phyloP scores from a whole-genome alignment of 2,888 invertebrate genomes.

The Drosophila gaucha region DNA sequence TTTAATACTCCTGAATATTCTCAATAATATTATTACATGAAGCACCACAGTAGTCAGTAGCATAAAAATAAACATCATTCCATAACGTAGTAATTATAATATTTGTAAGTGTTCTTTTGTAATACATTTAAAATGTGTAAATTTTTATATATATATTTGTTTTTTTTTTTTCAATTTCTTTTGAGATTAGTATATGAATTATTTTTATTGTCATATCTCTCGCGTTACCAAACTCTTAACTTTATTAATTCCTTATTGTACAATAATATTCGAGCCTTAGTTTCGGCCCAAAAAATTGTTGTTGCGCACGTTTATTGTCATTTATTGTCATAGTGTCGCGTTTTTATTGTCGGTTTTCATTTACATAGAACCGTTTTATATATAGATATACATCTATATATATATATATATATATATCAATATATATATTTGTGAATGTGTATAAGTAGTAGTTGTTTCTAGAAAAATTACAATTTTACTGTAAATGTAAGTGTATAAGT shows the following conservation, averaged over 20 bases:
- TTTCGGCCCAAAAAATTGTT: conserved; percentile 54
- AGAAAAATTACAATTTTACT: conserved; percentile 72
- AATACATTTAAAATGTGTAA: conserved; percentile 71
- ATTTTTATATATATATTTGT: conserved; percentile 47
- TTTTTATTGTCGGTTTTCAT: conserved; percentile 70
- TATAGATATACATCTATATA: conserved; percentile 9
- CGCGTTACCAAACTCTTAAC: conserved; percentile 28
- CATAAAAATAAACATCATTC: conserved; percentile 65
- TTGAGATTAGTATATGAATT: conserved; percentile 44
- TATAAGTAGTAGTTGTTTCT: conserved; percentile 60
- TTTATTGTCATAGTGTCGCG: conserved; percentile 77
- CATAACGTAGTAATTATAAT: conserved; percentile 18
- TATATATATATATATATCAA: conserved; percentile 3
- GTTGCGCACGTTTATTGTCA: conserved; percentile 45
- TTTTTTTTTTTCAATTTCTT: conserved; percentile 42
- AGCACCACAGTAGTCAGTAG: conserved; percentile 77
- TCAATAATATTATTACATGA: conserved; percentile 66
- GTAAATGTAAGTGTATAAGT: conserved; percentile 65
- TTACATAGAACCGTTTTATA: conserved; percentile 52
- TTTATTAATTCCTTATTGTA: conserved; percentile 51
- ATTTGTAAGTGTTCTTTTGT: conserved; percentile 37
- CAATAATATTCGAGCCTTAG: conserved; percentile 41
- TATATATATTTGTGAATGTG: conserved; percentile 17
- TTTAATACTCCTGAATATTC: conserved; percentile 32
- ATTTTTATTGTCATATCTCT: conserved; percentile 67